Evolutionary conservation across 2,797 vertebrate genomes (phyloP).

Genomic region (Odontamblyopus lacepedii): DNA sequence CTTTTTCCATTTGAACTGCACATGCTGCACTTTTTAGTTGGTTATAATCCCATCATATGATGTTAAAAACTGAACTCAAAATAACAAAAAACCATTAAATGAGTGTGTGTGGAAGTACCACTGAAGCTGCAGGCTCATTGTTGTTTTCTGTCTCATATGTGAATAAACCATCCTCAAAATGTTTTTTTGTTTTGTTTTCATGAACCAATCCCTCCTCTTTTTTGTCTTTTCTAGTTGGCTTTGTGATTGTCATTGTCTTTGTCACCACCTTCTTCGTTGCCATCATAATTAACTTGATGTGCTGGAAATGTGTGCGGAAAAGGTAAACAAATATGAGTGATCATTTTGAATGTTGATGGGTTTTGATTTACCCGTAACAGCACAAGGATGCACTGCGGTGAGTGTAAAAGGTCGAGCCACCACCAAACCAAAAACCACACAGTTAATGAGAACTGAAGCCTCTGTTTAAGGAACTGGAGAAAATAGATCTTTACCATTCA

Average conservation of each 20-base stretch:
- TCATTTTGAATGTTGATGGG: neutral
- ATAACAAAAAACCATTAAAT: no score
- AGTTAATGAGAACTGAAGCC: constrained; percentile 38
- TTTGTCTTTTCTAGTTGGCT: constrained; percentile 39
- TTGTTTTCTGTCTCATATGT: neutral
- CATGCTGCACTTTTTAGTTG: no score
- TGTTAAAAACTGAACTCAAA: no score
- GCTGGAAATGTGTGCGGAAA: constrained; percentile 69
- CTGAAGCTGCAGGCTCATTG: no score
- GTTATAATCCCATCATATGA: no score
- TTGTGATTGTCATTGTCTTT: constrained; percentile 45
- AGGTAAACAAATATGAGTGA: constrained; percentile 59
- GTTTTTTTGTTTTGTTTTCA: neutral
- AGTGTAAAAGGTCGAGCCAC: constrained; percentile 26
- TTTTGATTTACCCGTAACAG: constrained; percentile 51
- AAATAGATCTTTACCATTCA: neutral
- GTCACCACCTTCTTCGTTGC: constrained; percentile 41
- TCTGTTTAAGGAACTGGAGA: constrained; percentile 5
- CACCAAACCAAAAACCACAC: constrained; percentile 21
- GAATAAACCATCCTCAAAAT: neutral
- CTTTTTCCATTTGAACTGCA: no score
- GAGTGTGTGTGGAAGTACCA: no score
- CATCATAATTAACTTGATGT: constrained; percentile 69
- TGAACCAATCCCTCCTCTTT: neutral
- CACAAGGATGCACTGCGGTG: constrained; percentile 16